Base-by-base conservation (phyloP, 2,888 invertebrate species). In the Drosophila mulleri region DNA sequence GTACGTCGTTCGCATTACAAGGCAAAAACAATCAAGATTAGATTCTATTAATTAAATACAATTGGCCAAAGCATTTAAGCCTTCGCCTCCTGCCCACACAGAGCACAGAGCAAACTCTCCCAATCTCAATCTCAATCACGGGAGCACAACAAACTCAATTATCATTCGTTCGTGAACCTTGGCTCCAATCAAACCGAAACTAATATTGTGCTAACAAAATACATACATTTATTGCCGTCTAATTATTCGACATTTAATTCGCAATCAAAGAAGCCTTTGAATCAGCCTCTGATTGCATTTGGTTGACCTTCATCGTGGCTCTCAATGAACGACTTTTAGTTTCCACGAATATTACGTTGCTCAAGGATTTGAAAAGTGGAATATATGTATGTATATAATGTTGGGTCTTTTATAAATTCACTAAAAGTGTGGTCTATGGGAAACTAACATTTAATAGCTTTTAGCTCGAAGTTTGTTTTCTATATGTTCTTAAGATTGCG, bases 41-140 rank as follows among this genome's bases (percentile, higher is more conserved):
- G 20, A 53, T 16, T 16, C 37, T 9, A 23, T 35, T 53, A 53
- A 53, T 53, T 37, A 53, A 37, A 16, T 37, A 23, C 9, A 53
- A 37, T 23, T 50, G 50, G 50, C 50, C 3, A 35, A 20, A 50
- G 18, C 35, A 50, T 50, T 50, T 50, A 50, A 50, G 50, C 32
- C 29, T 18, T 18, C 32, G 2, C 18, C 26, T 29, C 11, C 26
- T n/a, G 48, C 23, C 6, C 26, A n/a, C n/a, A 26, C 26, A 23
- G 23, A 23, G 23, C 26, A 26, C 26, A 26, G 26, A 12, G n/a
- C n/a, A 29, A 48, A 7, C 29, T n/a, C 48, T 3, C 23, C 23
- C n/a, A n/a, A n/a, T n/a, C n/a, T n/a, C n/a, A n/a, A n/a, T 20
- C 16, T 20, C 50, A 50, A 18, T 50, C 32, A 32, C 4, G 18